phyloP scores from a whole-genome alignment of 92 coral and sea anemone genomes.

The Meandrina meandrites region DNA sequence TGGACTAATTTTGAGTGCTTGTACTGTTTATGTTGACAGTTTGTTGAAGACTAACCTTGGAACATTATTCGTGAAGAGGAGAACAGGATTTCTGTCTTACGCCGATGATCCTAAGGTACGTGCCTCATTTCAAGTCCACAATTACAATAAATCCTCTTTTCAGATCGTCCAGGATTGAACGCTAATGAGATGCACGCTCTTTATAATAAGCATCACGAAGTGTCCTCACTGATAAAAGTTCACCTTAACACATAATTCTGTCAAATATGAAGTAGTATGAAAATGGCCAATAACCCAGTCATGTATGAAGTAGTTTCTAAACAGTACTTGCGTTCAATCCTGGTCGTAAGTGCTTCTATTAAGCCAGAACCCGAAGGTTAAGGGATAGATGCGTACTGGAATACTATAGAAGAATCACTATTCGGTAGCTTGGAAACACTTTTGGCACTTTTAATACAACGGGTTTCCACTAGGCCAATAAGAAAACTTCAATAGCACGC shows the following conservation, averaged over 20 bases:
- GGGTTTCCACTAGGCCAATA: not conserved
- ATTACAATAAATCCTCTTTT: too few relatives aligned
- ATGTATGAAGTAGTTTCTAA: too few relatives aligned
- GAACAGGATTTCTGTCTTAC: slow-evolving; percentile 87
- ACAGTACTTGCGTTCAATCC: too few relatives aligned
- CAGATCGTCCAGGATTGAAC: too few relatives aligned
- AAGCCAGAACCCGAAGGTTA: not conserved
- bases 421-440: not conserved
- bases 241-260: too few relatives aligned
- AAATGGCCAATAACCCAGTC: too few relatives aligned
- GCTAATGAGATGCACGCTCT: too few relatives aligned
- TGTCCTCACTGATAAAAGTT: too few relatives aligned
- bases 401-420: not conserved
- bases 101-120: slow-evolving; percentile 93
- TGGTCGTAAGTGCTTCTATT: too few relatives aligned
- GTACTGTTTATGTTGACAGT: slow-evolving; percentile 11
- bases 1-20: not conserved
- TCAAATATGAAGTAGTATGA: too few relatives aligned
- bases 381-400: not conserved
- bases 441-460: not conserved
- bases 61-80: slow-evolving; percentile 87
- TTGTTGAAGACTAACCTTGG: slow-evolving; percentile 67
- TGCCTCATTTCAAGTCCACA: not conserved
- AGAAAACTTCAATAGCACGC: too few relatives aligned
- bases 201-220: too few relatives aligned